A percentile compares a stretch with the other conserved stretches of the same genome.
Evolutionary conservation across 2,888 invertebrate genomes (phyloP).

Genomic region (Tenodera sinensis): DNA sequence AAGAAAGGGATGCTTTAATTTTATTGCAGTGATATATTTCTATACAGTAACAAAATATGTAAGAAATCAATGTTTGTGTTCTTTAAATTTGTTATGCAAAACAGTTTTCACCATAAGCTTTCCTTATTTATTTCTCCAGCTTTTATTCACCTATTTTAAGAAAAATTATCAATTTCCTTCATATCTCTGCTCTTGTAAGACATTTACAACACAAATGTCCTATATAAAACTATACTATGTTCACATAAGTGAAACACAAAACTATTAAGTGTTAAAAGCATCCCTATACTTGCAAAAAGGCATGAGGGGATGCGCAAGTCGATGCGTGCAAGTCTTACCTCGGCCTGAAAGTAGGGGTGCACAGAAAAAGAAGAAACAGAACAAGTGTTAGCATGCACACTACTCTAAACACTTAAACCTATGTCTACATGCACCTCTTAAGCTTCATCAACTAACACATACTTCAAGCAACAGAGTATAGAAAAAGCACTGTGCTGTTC

Average conservation of each 20-base stretch:
- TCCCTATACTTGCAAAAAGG: background rate
- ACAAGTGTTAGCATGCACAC: slow-evolving; percentile 12
- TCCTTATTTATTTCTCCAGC: background rate
- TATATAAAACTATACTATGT: background rate
- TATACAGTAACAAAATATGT: background rate
- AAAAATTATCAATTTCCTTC: background rate
- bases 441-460: background rate
- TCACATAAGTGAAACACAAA: background rate
- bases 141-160: background rate
- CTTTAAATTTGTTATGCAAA: background rate
- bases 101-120: background rate
- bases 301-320: background rate
- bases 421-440: background rate
- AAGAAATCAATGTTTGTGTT: background rate
- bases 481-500: background rate
- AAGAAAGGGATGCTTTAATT: background rate
- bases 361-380: slow-evolving; percentile 26
- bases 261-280: background rate
- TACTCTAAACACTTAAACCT: background rate
- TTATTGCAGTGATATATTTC: too few relatives aligned
- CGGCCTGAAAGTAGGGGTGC: slow-evolving; percentile 26
- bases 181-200: background rate
- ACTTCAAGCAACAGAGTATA: background rate
- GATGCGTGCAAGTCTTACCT: slow-evolving; percentile 23
- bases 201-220: too few relatives aligned